Conservation (phyloP, 2,113 vertebrate genomes). For the Diphyllodes magnificus region DNA sequence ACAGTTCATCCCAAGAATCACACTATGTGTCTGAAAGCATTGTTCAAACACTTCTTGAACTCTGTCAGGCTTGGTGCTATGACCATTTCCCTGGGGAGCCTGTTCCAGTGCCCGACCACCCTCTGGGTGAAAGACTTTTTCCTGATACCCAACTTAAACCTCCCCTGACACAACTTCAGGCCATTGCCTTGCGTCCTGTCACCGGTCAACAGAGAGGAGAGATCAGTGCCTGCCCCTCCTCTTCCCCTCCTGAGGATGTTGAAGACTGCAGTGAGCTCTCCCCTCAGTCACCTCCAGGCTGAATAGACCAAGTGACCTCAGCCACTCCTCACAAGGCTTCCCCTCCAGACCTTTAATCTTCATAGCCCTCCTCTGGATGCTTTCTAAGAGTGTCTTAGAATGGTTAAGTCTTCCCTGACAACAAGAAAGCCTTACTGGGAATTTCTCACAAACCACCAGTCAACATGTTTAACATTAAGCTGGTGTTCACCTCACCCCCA, state of each 20-base stretch:
- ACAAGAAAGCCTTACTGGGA: neutral
- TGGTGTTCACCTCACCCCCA: neutral
- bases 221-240: neutral
- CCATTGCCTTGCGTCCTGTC: neutral
- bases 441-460: neutral
- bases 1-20: neutral
- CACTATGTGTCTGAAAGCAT: neutral
- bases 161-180: neutral
- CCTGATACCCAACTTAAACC: neutral
- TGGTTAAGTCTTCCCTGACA: neutral
- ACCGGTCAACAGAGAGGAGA: neutral
- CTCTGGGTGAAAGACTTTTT: neutral
- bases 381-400: neutral
- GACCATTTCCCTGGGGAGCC: neutral
- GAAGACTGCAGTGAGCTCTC: neutral
- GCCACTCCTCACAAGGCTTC: neutral
- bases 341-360: neutral
- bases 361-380: neutral
- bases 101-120: neutral
- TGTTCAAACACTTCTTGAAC: neutral
- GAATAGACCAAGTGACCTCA: neutral
- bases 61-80: neutral
- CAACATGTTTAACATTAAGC: neutral
- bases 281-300: neutral
- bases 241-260: fast-evolving